Evolutionary conservation across 2,797 vertebrate genomes (phyloP).

Genomic region (Oophaga sylvatica): DNA sequence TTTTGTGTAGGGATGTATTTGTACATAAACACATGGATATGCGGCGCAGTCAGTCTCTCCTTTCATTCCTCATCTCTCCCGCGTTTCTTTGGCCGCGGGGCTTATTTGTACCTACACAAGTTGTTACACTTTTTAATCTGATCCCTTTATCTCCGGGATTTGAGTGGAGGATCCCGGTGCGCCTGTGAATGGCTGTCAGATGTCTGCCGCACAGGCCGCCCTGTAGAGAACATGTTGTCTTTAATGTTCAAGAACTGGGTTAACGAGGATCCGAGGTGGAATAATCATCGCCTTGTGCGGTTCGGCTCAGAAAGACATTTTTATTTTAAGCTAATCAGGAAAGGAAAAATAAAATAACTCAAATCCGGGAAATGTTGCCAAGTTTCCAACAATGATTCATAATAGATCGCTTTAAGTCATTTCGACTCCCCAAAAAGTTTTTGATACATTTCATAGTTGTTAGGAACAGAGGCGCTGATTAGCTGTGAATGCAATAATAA

Average conservation of each 20-base stretch:
- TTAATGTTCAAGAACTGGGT: conserved; percentile 44
- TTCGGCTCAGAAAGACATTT: conserved; percentile 7
- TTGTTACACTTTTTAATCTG: background rate
- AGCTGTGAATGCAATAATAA: background rate
- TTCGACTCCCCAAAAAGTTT: conserved; percentile 4
- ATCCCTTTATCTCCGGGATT: conserved; percentile 1
- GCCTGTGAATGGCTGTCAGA: background rate
- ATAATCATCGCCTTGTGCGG: background rate
- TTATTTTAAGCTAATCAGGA: conserved; percentile 32
- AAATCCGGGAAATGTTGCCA: conserved; percentile 8
- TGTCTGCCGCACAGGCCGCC: background rate
- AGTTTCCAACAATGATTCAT: conserved; percentile 16
- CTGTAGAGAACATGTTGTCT: conserved; percentile 12
- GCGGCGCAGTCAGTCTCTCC: background rate
- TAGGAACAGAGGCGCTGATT: conserved; percentile 22
- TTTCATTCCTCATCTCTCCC: background rate
- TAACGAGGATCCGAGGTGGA: conserved; percentile 5
- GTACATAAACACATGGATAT: background rate
- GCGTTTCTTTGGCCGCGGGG: background rate
- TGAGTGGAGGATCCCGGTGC: background rate
- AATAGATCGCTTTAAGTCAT: background rate
- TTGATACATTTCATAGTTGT: background rate
- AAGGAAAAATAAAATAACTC: background rate
- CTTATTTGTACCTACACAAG: background rate
- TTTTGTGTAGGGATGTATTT: background rate